Base-by-base conservation (phyloP, 2,888 invertebrate species). In the Calliopum simillimum region DNA sequence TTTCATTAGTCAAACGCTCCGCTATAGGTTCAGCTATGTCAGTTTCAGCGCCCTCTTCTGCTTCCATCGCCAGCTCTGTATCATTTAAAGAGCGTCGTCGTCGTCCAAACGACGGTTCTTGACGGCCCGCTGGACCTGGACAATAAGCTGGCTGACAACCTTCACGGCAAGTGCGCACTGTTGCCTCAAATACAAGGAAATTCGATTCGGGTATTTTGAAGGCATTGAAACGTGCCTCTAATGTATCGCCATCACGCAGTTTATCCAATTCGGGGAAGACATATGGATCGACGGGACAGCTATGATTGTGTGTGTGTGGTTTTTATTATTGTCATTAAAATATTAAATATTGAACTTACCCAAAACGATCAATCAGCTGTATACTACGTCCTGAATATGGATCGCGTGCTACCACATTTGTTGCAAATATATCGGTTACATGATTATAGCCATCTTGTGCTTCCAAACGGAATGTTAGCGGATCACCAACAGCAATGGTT, bases 131-230 rank as follows among this genome's bases (percentile, higher is more conserved):
- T 46, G 92, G 92, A 41, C 92, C 91, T 33, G 92, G 92, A 81
- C 96, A 96, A 79, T 94, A 95, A 12, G 95, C 95, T 58, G 96
- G 96, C 82, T 95, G 95, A 80, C 96, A 97, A 8, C 95, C 95
- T 63, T 95, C 95, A 53, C 95, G 88, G 79, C 96, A 97, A 0
- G 95, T 95, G 69, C 94, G 88, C 0, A 97, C 96, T 0, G 94
- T 96, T 1, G 96, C 96, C 86, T 97, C 96, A 80, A 97, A 97
- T 1, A 96, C 95, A 77, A 97, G 87, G 88, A 96, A 96, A 85
- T 96, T 96, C 0, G 96, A 96, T 87, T 96, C 96, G 0, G 96
- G 96, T 75, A 97, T 96, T 87, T 96, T 97, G 83, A 96, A 97
- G 0, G 96, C 96, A 84, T 96, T 96, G 85, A 97, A 97, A 79